These are phyloP conservation scores for Norana najaformis DNA, from an alignment of 2,888 invertebrate species.

Conservation along the genomic window DNA sequence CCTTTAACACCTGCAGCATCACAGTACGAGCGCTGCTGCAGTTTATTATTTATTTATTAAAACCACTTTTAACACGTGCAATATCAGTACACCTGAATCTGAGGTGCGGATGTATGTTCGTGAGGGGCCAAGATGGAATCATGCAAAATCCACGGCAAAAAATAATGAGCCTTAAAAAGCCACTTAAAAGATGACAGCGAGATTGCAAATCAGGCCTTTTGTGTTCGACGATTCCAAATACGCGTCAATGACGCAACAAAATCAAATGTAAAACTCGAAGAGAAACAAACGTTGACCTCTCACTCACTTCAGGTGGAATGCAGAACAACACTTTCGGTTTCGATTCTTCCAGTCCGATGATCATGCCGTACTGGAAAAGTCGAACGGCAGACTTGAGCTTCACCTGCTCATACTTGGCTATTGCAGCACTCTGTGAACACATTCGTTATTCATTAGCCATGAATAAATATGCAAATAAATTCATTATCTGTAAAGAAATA, in stretches of 20 bases:
- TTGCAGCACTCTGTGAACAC: background rate
- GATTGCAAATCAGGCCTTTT: too few species aligned
- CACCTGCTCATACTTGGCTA: conserved; percentile 31
- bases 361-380: conserved; percentile 58
- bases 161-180: too few species aligned
- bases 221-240: background rate
- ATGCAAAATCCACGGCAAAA: too few species aligned
- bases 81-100: too few species aligned
- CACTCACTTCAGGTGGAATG: conserved; percentile 58
- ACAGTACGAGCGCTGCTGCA: too few species aligned
- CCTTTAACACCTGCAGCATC: background rate
- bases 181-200: too few species aligned
- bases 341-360: conserved; percentile 52
- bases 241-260: background rate
- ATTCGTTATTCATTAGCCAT: background rate
- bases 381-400: conserved; percentile 20
- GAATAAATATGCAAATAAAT: too few species aligned
- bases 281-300: background rate
- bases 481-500: too few species aligned
- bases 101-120: too few species aligned
- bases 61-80: too few species aligned
- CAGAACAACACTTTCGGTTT: conserved; percentile 55
- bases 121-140: too few species aligned
- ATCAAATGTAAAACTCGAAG: background rate
- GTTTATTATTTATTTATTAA: too few species aligned